phyloP scores from a whole-genome alignment of 2,113 vertebrate species.

The Tetrax tetrax region DNA sequence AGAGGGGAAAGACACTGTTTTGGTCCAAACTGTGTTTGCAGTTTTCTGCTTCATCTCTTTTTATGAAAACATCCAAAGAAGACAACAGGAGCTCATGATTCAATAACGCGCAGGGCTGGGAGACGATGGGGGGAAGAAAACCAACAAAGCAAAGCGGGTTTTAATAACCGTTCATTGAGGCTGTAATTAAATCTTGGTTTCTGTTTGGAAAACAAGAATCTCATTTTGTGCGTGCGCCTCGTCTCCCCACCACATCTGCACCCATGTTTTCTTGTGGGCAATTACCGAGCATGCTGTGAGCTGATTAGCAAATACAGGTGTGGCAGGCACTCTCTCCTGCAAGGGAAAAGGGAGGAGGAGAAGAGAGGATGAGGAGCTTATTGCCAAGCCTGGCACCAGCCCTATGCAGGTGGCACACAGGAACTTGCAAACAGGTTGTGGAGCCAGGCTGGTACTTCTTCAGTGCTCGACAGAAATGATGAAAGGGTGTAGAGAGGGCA shows the following conservation, averaged over 20 bases:
- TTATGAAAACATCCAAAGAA: constrained; percentile 69
- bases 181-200: constrained; percentile 81
- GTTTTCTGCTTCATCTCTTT: constrained; percentile 67
- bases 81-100: constrained; percentile 72
- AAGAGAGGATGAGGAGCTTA: neutral
- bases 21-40: constrained; percentile 65
- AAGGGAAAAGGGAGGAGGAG: neutral
- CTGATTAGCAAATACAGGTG: constrained; percentile 79
- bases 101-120: constrained; percentile 67
- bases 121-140: constrained; percentile 75
- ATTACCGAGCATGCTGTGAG: constrained; percentile 56
- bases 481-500: neutral
- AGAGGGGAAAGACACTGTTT: constrained; percentile 40
- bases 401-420: neutral
- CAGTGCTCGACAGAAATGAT: fast-evolving
- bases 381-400: neutral
- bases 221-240: constrained; percentile 71
- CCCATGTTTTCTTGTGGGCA: constrained; percentile 73
- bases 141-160: constrained; percentile 56
- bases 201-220: constrained; percentile 84
- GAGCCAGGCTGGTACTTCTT: neutral
- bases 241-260: constrained; percentile 69
- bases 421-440: neutral
- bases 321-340: neutral
- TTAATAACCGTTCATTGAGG: constrained; percentile 79